phyloP scores from a whole-genome alignment of 2,888 invertebrate genomes.

The Papilio demoleus region DNA sequence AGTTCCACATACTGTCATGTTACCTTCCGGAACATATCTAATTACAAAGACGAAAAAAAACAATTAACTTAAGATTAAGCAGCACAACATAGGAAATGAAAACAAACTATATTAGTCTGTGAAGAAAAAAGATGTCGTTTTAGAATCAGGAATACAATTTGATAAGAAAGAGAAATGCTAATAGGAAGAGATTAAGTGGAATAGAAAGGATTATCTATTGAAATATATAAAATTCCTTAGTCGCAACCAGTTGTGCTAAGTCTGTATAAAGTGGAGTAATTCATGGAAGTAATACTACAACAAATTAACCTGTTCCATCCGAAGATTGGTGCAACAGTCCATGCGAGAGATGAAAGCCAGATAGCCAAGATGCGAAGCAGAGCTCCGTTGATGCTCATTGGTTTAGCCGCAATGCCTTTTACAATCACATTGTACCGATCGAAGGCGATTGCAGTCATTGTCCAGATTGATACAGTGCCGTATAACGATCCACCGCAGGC shows the following conservation, averaged over 20 bases:
- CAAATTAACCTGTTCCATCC: constrained; percentile 73
- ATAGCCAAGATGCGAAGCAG: constrained; percentile 86
- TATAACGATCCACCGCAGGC: constrained; percentile 90
- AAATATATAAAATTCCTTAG: too few species aligned
- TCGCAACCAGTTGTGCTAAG: too few species aligned
- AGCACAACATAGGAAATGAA: not conserved
- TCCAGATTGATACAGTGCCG: constrained; percentile 92
- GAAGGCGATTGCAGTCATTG: constrained; percentile 88
- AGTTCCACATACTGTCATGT: constrained; percentile 93
- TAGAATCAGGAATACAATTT: too few species aligned
- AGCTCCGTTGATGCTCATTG: constrained; percentile 88
- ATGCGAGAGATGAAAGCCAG: constrained; percentile 87
- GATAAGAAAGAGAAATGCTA: too few species aligned
- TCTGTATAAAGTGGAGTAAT: too few species aligned
- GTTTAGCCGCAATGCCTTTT: constrained; percentile 86
- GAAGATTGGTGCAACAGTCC: constrained; percentile 89
- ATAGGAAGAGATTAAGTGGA: too few species aligned
- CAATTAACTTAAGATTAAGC: constrained; percentile 55
- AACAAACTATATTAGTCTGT: too few species aligned
- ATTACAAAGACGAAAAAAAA: constrained; percentile 66
- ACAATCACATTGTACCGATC: constrained; percentile 35
- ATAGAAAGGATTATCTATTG: too few species aligned
- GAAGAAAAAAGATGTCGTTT: too few species aligned
- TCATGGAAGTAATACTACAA: too few species aligned
- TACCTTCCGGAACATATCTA: constrained; percentile 91